Evolutionary conservation across 1,140 invertebrate genomes (phyloP).

Genomic region (Drosophila persimilis): DNA sequence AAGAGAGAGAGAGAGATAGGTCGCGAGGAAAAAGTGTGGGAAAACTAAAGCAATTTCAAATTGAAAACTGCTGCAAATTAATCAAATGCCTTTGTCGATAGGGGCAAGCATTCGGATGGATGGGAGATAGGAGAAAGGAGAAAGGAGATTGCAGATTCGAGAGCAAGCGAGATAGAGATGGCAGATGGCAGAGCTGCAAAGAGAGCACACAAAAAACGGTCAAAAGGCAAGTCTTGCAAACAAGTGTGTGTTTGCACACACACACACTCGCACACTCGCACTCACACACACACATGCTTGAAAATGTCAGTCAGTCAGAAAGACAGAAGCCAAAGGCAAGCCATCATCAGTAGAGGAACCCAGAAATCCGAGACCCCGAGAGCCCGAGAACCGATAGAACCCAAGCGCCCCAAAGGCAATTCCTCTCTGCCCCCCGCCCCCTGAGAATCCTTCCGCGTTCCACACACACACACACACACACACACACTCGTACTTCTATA

Average conservation of each 20-base stretch:
- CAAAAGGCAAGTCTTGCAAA: slow-evolving; percentile 43
- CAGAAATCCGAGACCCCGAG: neutral
- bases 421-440: neutral
- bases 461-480: slow-evolving; percentile 10
- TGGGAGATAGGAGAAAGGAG: too few relatives aligned
- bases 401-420: neutral
- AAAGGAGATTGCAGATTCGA: too few relatives aligned
- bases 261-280: too few relatives aligned
- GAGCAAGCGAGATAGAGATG: too few relatives aligned
- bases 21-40: slow-evolving; percentile 43
- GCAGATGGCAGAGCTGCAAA: slow-evolving; percentile 2
- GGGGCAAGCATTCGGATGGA: too few relatives aligned
- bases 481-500: neutral
- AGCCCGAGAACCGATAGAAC: neutral
- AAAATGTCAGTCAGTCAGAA: slow-evolving; percentile 70
- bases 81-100: slow-evolving; percentile 68
- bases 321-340: slow-evolving; percentile 50
- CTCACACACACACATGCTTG: slow-evolving; percentile 6
- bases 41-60: slow-evolving; percentile 74
- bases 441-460: slow-evolving; percentile 3
- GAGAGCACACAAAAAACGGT: slow-evolving; percentile 21
- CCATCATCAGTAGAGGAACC: neutral
- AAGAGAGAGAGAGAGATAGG: slow-evolving; percentile 5
- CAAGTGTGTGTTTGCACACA: neutral
- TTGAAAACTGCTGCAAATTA: slow-evolving; percentile 80